A percentile compares a stretch with the other conserved stretches of the same genome.
Evolutionary conservation across 1,140 invertebrate species (phyloP).

Genomic region (Drosophila ironensis): DNA sequence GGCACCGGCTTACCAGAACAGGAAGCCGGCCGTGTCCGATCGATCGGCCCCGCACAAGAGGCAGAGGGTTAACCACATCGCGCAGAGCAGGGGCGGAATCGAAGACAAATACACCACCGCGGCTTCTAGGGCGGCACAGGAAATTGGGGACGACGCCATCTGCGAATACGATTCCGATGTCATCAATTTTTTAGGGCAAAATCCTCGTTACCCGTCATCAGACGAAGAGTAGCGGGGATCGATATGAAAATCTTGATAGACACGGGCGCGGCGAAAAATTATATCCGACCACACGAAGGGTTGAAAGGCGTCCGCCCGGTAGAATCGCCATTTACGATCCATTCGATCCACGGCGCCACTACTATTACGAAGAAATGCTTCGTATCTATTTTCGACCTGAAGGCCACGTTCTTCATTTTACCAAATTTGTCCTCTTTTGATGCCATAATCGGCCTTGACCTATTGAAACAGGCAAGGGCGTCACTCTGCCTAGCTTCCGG

Average conservation of each 20-base stretch:
- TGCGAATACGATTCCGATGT: constrained; percentile 1
- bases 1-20: not conserved
- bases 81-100: not conserved
- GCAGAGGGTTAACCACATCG: constrained; percentile 6
- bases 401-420: constrained; percentile 6
- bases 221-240: not conserved
- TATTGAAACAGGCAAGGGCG: too few species aligned
- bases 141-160: constrained; percentile 1
- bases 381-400: not conserved
- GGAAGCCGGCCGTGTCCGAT: not conserved
- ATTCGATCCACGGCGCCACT: not conserved
- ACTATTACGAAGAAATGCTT: constrained; percentile 5
- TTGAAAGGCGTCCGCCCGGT: not conserved
- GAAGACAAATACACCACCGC: constrained; percentile 1
- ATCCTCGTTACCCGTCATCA: too few species aligned
- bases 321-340: too few species aligned
- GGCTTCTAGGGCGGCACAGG: not conserved
- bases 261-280: constrained; percentile 25
- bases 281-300: constrained; percentile 4
- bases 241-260: constrained; percentile 15
- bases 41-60: not conserved
- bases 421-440: constrained; percentile 12
- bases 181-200: constrained; percentile 26
- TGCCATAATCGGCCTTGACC: constrained; percentile 9
- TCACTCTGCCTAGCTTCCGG: constrained; percentile 3